These are phyloP conservation scores for Zapornia atra DNA, from an alignment of 2,113 vertebrate species.

Conservation along the genomic window DNA sequence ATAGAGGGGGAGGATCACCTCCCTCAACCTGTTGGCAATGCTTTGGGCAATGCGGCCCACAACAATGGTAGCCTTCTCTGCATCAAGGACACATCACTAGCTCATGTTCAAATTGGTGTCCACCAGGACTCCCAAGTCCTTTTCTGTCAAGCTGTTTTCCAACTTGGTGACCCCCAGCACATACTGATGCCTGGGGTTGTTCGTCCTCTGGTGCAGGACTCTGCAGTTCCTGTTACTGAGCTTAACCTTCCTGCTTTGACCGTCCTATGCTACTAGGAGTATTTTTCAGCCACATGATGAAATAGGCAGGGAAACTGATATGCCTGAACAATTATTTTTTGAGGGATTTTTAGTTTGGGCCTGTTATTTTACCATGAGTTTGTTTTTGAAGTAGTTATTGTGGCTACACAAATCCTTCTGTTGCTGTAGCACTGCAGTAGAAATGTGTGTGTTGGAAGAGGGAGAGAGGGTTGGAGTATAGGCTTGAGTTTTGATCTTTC, in stretches of 20 bases:
- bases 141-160: neutral
- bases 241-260: neutral
- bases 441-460: neutral
- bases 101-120: neutral
- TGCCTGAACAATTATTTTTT: neutral
- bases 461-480: neutral
- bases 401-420: neutral
- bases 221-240: neutral
- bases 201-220: neutral
- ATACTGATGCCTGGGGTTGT: neutral
- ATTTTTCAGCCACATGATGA: neutral
- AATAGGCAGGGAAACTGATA: neutral
- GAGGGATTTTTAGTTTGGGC: neutral
- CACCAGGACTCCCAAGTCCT: neutral
- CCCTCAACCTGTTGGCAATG: neutral
- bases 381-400: neutral
- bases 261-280: neutral
- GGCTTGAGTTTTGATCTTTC: neutral
- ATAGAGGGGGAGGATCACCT: neutral
- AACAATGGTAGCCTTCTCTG: neutral
- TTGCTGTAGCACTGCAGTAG: neutral
- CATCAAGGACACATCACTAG: neutral
- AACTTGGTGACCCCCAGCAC: neutral
- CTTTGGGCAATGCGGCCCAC: neutral
- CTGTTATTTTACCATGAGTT: neutral